These are phyloP conservation scores for Rhinichthys klamathensis DNA, from an alignment of 2,113 vertebrate genomes.

Conservation along the genomic window DNA sequence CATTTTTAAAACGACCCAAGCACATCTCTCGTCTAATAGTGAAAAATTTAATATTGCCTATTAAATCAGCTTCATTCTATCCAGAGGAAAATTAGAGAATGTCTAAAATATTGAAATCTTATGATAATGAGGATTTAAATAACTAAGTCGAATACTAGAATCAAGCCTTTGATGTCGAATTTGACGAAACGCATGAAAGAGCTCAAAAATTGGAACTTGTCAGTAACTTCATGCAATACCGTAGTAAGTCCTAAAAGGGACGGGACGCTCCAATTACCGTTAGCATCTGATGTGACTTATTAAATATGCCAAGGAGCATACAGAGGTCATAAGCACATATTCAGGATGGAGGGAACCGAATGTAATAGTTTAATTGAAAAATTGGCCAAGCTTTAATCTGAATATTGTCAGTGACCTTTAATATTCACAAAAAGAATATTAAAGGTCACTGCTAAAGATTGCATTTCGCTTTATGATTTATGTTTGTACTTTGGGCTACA, in stretches of 20 bases:
- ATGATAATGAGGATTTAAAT: conserved; percentile 52
- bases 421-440: conserved; percentile 30
- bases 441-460: conserved; percentile 38
- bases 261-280: conserved; percentile 7
- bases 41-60: conserved; percentile 48
- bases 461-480: conserved; percentile 27
- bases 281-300: conserved; percentile 13
- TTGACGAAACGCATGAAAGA: conserved; percentile 43
- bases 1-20: conserved; percentile 55
- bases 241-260: background rate
- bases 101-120: conserved; percentile 57
- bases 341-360: background rate
- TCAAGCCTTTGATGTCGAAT: conserved; percentile 54
- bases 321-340: background rate
- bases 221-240: background rate
- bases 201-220: conserved; percentile 12
- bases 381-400: conserved; percentile 15
- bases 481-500: conserved; percentile 25
- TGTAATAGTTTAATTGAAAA: conserved; percentile 24
- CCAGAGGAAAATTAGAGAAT: conserved; percentile 48
- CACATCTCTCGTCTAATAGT: conserved; percentile 53
- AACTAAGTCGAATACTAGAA: conserved; percentile 39
- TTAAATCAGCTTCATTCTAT: conserved; percentile 49
- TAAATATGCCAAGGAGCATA: conserved; percentile 7
- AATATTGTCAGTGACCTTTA: conserved; percentile 39